Base-by-base conservation (phyloP, 2,888 invertebrate species). In the Pyrocoelia pectoralis region DNA sequence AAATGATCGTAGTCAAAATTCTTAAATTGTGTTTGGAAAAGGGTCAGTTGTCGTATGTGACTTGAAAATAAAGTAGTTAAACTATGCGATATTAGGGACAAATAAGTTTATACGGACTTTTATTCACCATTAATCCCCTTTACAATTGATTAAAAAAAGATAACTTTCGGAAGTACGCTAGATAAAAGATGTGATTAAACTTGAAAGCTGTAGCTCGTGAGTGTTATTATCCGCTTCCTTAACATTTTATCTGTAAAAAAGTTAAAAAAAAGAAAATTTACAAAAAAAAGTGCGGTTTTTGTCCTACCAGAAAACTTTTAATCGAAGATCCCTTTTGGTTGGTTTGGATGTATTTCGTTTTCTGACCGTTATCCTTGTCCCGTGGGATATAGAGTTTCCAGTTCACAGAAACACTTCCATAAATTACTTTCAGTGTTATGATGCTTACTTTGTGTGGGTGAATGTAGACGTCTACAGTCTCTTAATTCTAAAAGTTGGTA, bases 301-400 rank as follows among this genome's bases (percentile, higher is more conserved):
- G 63, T 63, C 57, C 54, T 40, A 53, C 33, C 57, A 58, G 57
- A 59, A 62, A 64, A 64, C 55, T 64, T 64, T 64, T 64, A 64
- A 64, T 64, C 64, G 64, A 64, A 64, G 59, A 64, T 64, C 55
- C 59, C 64, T 55, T 54, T 59, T 55, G 55, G 56, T 51, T 55
- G 59, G 59, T 59, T 64, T 55, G 55, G 59, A 64, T 64, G 64
- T 64, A 59, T 64, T 64, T 64, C 59, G 64, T 64, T 64, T 64
- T 59, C 64, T 64, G 64, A 60, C 64, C 64, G 58, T 64, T 64
- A 64, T 64, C 64, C 18, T 48, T 46, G 49, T 60, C 64, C 52
- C 59, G 49, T 28, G 64, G 64, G 64, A 63, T 59, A 64, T 64
- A 49, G 59, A 64, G 64, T 64, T 64, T 64, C 59, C 64, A 64